Evolutionary conservation across 1,140 invertebrate genomes (phyloP), one percentile per base, ranked within the genome.

Genomic region (Drosophila nebulosa): DNA sequence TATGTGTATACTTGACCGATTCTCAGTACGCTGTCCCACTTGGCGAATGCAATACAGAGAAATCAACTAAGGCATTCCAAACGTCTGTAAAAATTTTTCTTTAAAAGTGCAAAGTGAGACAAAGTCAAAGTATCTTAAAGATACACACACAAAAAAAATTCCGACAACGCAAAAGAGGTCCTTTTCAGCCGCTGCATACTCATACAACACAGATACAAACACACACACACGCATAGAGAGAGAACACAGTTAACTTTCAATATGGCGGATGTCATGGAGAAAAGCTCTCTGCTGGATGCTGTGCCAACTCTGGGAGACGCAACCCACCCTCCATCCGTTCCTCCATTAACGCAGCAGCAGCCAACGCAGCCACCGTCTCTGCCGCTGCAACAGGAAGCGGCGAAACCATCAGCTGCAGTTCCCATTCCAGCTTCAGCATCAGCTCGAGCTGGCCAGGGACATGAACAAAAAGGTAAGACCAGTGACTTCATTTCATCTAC

Each of bases 181-280:
- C 80, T 83, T 73, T 81, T 36, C 59, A 68, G 32, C 39, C 71
- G 88, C 78, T 85, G 78, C 81, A 85, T 36, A 52, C 59, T 32
- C 26, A 46, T 14, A 51, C 59, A 59, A 14, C 36, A 64, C 59
- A 67, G 24, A 71, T 42, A 65, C 27, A 64, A 6, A 60, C 22
- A 69, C 57, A 63, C 21, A 46, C 21, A 58, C 57, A 58, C 32
- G 75, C 50, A 72, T 55, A 66, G 7, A 52, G 60, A 64, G 16
- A 86, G 61, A 50, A 59, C 53, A 68, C 85, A 72, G n/a, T 51
- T 64, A 58, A 71, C 69, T 85, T 89, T 78, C 79, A 90, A 90
- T 80, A 90, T 90, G 88, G 88, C 88, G 89, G 88, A 90, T 79
- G 79, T 90, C 64, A 79, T 90, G 88, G 88, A 90, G 88, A 90